Base-by-base conservation (phyloP, 2,113 vertebrate genomes). In the Orcinus orca region DNA sequence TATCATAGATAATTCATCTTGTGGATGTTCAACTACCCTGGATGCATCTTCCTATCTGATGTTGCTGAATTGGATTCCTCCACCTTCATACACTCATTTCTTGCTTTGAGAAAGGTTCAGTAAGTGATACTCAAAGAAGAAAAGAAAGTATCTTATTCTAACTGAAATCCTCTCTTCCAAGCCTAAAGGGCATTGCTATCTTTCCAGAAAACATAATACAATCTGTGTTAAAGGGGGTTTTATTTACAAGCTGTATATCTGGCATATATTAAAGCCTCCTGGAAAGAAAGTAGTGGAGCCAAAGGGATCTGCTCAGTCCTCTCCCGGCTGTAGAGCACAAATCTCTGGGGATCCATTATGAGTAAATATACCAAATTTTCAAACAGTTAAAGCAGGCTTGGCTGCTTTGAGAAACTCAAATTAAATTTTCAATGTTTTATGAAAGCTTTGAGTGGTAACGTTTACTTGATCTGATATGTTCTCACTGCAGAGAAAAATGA, bases 381-480 rank as follows among this genome's bases (percentile, higher is more conserved):
- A 84, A 96, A 95, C 25, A 88, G 68, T 55, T 90, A 80, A 92
- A 90, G 67, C 62, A 74, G 33, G 60, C 9, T 58, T 63, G 88
- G 84, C 58, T 85, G 71, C 93, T 93, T 93, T 86, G 83, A 92
- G 70, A 95, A 88, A 73, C 73, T 96, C 76, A 96, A 96, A 98
- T 98, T 95, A 97, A 95, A 95, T 67, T 84, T 87, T 97, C 84
- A 97, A 95, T 96, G 96, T 97, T 98, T 98, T 86, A 97, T 96
- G 96, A 96, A 96, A 14, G 65, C 81, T 87, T 97, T 50, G 87
- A 88, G 50, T 63, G 71, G 90, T 36, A 47, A 94, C 97, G 62
- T 97, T 96, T 97, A 47, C 93, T 88, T 84, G 44, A 87, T 93
- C 89, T 85, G 93, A 53, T 91, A 68, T 25, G 58, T 79, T 95